phyloP scores from a whole-genome alignment of 2,888 invertebrate species.

The Lumbricus terrestris region DNA sequence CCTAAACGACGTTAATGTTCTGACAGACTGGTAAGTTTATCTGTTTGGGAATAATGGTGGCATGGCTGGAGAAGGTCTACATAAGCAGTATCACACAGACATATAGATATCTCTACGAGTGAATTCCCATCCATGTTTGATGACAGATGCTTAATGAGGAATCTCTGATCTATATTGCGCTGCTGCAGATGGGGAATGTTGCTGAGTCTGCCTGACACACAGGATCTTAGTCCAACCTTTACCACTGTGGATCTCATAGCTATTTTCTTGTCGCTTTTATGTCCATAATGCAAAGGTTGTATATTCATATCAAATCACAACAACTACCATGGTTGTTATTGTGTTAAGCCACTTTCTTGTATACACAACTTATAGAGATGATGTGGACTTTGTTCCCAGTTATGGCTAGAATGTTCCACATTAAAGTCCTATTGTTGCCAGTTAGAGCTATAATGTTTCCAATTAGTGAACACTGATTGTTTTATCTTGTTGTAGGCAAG shows the following conservation, averaged over 20 bases:
- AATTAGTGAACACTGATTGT: not conserved
- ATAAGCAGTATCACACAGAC: not conserved
- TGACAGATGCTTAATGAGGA: not conserved
- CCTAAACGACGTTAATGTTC: too few species aligned
- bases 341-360: not conserved
- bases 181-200: not conserved
- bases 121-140: not conserved
- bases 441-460: not conserved
- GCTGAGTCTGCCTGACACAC: not conserved
- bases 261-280: not conserved
- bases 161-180: not conserved
- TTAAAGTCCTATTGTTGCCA: not conserved
- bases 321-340: not conserved
- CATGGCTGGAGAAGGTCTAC: not conserved
- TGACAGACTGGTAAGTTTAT: not conserved
- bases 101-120: not conserved
- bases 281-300: not conserved
- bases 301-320: conserved; percentile 3
- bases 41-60: not conserved
- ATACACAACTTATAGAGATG: not conserved
- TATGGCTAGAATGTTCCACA: not conserved
- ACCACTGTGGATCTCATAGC: not conserved
- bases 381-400: not conserved
- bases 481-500: not conserved
- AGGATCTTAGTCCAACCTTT: not conserved